Evolutionary conservation across 2,888 invertebrate species (phyloP).

Genomic region (Tipula unca): DNA sequence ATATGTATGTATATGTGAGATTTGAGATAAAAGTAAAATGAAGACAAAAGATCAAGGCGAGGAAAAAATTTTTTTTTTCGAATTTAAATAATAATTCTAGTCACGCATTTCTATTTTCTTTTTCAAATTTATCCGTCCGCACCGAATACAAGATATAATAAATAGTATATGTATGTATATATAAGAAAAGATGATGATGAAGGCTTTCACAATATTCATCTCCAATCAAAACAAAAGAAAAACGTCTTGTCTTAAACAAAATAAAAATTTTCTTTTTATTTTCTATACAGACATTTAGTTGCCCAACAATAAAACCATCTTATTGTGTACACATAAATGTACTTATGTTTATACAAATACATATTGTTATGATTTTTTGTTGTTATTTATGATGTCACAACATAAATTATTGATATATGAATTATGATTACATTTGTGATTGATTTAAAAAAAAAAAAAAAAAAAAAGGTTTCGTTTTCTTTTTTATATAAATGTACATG

Average conservation of each 20-base stretch:
- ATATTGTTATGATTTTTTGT: not conserved
- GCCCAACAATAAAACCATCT: not conserved
- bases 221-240: not conserved
- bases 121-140: not conserved
- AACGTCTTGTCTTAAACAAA: not conserved
- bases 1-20: not conserved
- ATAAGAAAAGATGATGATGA: not conserved
- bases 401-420: conserved; percentile 8
- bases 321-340: not conserved
- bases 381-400: not conserved
- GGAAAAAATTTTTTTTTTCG: not conserved
- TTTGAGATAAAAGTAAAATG: not conserved
- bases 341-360: not conserved
- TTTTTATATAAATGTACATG: not conserved
- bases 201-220: not conserved
- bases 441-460: not conserved
- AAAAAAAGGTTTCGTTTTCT: not conserved
- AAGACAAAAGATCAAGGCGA: not conserved
- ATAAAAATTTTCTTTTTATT: not conserved
- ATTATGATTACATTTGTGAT: not conserved
- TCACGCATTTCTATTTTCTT: conserved; percentile 14
- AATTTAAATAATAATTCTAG: not conserved
- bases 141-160: not conserved
- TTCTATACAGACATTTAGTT: not conserved
- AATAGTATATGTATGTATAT: not conserved